phyloP scores from a whole-genome alignment of 2,113 vertebrate species.

The Castor canadensis region DNA sequence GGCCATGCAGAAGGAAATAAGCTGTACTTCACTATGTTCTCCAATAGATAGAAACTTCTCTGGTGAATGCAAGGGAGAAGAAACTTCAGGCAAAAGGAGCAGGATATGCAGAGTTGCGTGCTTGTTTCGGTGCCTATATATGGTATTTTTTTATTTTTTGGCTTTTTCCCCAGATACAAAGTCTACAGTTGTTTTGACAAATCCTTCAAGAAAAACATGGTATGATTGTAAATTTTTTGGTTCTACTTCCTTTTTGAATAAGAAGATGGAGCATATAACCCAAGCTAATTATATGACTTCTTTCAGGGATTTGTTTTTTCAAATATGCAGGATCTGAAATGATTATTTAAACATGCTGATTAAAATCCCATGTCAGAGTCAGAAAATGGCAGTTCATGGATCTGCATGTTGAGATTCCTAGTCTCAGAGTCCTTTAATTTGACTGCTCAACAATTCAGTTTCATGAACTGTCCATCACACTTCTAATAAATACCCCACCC shows the following conservation, averaged over 20 bases:
- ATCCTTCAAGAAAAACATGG: background rate
- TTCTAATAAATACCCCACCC: background rate
- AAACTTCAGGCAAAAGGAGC: background rate
- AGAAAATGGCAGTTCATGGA: background rate
- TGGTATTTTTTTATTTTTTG: slow-evolving; percentile 1
- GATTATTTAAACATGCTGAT: background rate
- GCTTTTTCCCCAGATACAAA: background rate
- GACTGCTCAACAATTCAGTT: background rate
- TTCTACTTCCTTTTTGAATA: background rate
- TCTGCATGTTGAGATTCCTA: background rate
- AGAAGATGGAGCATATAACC: accelerated
- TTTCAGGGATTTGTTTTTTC: background rate
- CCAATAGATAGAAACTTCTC: background rate
- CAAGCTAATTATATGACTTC: background rate
- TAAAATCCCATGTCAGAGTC: background rate
- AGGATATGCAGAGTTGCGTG: background rate
- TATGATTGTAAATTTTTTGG: background rate
- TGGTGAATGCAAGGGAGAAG: background rate
- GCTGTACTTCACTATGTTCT: background rate
- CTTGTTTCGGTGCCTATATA: background rate
- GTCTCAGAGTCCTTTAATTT: background rate
- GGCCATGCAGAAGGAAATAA: background rate
- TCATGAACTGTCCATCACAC: background rate
- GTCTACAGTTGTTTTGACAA: background rate
- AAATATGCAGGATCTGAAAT: background rate